Conservation (phyloP, 1,140 invertebrate genomes). For the Rhagoletis zephyria region DNA sequence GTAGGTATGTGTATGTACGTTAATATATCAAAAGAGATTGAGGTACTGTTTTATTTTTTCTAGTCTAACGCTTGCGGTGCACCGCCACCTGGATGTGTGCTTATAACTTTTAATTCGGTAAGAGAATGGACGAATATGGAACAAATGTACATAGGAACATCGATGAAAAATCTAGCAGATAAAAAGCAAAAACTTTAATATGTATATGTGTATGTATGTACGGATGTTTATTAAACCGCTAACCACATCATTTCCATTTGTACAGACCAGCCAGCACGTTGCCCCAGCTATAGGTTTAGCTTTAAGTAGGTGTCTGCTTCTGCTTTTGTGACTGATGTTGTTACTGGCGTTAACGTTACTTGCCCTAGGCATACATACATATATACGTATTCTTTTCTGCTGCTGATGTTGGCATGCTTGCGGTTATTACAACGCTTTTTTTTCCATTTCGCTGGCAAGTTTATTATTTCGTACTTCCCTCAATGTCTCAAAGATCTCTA, state of each 20-base stretch:
- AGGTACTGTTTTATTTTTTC: constrained; percentile 42
- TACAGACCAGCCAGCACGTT: neutral
- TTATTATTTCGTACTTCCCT: constrained; percentile 38
- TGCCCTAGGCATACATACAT: no score
- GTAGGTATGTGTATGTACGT: neutral
- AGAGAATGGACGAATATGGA: neutral
- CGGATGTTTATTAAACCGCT: neutral
- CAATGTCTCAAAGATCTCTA: neutral
- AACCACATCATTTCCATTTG: constrained; percentile 23
- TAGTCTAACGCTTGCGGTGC: constrained; percentile 34
- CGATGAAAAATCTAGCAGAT: constrained; percentile 29
- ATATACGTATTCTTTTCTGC: neutral
- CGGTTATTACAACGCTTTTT: neutral
- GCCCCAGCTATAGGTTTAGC: neutral
- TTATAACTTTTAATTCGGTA: neutral
- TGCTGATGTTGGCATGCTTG: neutral
- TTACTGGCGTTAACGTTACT: neutral
- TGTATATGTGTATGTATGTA: no score
- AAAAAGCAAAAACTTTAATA: constrained; percentile 8
- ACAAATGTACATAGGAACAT: constrained; percentile 15
- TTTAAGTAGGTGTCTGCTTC: neutral
- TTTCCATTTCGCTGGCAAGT: neutral
- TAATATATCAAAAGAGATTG: neutral
- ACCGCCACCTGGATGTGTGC: neutral
- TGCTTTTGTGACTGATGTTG: neutral